Evolutionary conservation across 2,888 invertebrate species (phyloP), one percentile per base, ranked within the genome.

Genomic region (Petrophora chlorosata): DNA sequence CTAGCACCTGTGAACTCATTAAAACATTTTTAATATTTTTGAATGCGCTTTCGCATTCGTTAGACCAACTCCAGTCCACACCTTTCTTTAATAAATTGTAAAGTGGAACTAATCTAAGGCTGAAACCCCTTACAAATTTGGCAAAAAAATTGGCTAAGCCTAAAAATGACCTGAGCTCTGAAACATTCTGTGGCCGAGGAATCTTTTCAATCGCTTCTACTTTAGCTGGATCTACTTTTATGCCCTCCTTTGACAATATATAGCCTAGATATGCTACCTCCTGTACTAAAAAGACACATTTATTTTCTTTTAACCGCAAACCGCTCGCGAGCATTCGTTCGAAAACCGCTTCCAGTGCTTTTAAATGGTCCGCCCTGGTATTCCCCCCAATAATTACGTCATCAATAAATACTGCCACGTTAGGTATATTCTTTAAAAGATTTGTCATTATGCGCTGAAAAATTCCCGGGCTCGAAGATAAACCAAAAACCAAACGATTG

Each of bases 21-120:
- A 29, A 29, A 3, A 7, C 7, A 5, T 48, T 3, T 22, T 33
- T 34, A 61, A 35, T 7, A 38, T 63, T 35, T 32, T 4, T n/a
- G n/a, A n/a, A n/a, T n/a, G n/a, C n/a, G n/a, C n/a, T n/a, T n/a
- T n/a, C n/a, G n/a, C n/a, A n/a, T 43, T 65, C 38, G 8, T 52
- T 16, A 4, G 5, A 8, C 61, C 63, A 60, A 0, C 10, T 0
- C 55, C 50, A 60, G 1, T 12, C 3, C n/a, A n/a, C 30, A 0
- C 39, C 44, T 33, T 63, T 65, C 5, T 35, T 46, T 2, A 61
- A 22, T n/a, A 62, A 35, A 1, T 17, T 17, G 5, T 17, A 17
- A 17, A 17, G 17, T 17, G 17, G 17, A 17, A 17, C 17, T 17
- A 17, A 17, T 17, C 5, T 17, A 3, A 17, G 5, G 5, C 17